phyloP scores from a whole-genome alignment of 1,140 invertebrate genomes.

The Diprion similis region DNA sequence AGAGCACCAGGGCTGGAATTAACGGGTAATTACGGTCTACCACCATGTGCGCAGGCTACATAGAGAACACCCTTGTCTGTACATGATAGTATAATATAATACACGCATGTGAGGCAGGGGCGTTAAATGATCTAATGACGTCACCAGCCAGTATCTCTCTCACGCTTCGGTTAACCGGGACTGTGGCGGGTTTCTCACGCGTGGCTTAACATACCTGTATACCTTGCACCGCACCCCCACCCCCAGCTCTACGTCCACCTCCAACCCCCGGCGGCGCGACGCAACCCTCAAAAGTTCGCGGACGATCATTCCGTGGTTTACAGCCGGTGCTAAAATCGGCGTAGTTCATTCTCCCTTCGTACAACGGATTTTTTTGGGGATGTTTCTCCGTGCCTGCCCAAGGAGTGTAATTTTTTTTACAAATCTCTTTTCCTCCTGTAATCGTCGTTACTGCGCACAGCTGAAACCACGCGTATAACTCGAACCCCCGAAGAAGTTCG shows the following conservation, averaged over 20 bases:
- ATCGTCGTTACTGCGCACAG: no score
- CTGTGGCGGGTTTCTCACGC: conserved; percentile 53
- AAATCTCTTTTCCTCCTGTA: no score
- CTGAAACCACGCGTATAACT: no score
- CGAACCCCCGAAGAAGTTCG: no score
- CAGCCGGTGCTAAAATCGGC: conserved; percentile 13
- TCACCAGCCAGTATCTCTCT: conserved; percentile 56
- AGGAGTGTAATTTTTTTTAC: no score
- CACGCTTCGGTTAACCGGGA: conserved; percentile 52
- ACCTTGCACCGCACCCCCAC: conserved; percentile 53
- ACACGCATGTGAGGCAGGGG: not conserved
- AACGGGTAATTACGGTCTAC: no score
- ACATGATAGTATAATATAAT: not conserved
- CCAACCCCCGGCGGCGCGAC: conserved; percentile 28
- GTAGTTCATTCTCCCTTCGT: no score
- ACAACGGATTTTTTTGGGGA: no score
- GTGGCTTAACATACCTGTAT: conserved; percentile 53
- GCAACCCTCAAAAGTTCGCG: not conserved
- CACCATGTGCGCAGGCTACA: no score
- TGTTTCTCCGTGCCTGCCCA: no score
- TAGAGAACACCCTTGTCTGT: no score
- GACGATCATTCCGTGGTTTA: conserved; percentile 47
- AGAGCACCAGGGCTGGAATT: no score
- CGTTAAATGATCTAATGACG: conserved; percentile 43
- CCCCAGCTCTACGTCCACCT: conserved; percentile 55